phyloP scores from a whole-genome alignment of 2,888 invertebrate species.

The Caenorhabditis sinica region DNA sequence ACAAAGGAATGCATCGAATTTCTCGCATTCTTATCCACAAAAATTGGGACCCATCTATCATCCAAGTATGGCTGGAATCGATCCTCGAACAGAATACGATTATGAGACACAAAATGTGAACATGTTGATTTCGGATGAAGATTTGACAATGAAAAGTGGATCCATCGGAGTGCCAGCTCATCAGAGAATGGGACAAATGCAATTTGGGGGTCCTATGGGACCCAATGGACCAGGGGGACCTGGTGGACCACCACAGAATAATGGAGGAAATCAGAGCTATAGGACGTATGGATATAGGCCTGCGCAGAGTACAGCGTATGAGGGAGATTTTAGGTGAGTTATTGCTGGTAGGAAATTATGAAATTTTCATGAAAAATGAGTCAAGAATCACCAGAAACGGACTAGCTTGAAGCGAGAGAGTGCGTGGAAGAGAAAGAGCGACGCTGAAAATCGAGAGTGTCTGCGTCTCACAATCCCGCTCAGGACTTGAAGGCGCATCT shows the following conservation, averaged over 20 bases:
- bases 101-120: conserved; percentile 80
- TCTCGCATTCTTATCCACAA: conserved; percentile 69
- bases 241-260: conserved; percentile 15
- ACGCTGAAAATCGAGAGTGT: neutral
- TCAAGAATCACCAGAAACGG: neutral
- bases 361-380: neutral
- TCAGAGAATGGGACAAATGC: conserved; percentile 37
- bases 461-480: neutral
- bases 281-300: conserved; percentile 73
- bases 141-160: conserved; percentile 78
- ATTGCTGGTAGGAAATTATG: neutral
- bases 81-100: conserved; percentile 77
- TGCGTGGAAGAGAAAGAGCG: no score
- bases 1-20: conserved; percentile 67
- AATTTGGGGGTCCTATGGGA: neutral
- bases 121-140: conserved; percentile 83
- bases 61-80: conserved; percentile 64
- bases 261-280: conserved; percentile 56
- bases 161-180: conserved; percentile 73
- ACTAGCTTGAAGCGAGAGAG: neutral
- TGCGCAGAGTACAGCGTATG: conserved; percentile 73
- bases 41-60: conserved; percentile 77
- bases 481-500: neutral
- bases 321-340: conserved; percentile 80
- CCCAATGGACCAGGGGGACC: neutral